phyloP scores from a whole-genome alignment of 2,888 invertebrate species.

The Eurytoma californica region DNA sequence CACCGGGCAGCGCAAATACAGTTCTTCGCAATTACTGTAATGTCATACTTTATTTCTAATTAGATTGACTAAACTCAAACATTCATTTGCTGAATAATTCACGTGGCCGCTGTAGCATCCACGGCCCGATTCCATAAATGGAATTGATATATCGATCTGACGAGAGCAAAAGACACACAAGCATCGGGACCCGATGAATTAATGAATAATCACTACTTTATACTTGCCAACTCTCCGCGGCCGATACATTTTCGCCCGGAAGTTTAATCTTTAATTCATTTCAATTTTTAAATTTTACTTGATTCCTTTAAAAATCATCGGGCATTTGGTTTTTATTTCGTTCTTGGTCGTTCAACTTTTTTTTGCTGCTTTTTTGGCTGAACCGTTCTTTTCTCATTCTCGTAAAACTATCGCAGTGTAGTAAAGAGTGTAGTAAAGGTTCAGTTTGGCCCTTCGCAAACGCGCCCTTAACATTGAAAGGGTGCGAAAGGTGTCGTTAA shows the following conservation, averaged over 20 bases:
- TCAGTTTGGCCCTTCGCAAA: no score
- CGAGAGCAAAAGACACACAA: background rate
- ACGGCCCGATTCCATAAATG: background rate
- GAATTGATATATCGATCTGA: conserved; percentile 26
- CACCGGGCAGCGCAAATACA: no score
- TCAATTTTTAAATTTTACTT: no score
- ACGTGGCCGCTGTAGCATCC: background rate
- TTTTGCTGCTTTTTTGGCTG: background rate
- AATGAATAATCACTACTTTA: conserved; percentile 23
- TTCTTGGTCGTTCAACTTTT: conserved; percentile 20
- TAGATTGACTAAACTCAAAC: conserved; percentile 21
- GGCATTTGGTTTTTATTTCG: background rate
- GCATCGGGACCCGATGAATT: conserved; percentile 18
- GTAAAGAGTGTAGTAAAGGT: no score
- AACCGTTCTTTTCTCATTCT: conserved; percentile 17
- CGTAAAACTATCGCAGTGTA: conserved; percentile 23
- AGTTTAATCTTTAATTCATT: no score
- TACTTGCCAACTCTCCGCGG: background rate
- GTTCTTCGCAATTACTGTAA: background rate
- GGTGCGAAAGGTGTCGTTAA: no score
- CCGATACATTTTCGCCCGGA: conserved; percentile 20
- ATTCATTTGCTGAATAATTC: conserved; percentile 9
- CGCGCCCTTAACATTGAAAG: no score
- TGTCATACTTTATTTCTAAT: conserved; percentile 9
- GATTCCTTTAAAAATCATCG: no score